These are phyloP conservation scores for Tragelaphus oryx DNA, from an alignment of 2,797 vertebrate genomes.

Conservation along the genomic window DNA sequence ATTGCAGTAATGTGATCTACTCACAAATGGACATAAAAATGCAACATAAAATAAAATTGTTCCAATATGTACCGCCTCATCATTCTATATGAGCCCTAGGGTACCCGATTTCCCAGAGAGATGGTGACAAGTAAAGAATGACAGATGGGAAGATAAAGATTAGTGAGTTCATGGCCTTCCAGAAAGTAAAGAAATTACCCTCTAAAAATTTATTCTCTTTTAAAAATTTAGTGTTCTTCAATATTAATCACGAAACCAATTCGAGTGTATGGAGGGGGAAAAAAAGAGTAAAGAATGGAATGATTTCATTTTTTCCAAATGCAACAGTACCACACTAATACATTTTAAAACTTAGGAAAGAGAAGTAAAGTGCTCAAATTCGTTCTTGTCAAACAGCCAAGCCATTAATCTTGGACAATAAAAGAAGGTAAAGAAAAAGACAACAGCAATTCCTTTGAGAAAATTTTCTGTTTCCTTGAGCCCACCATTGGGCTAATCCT, in stretches of 20 bases:
- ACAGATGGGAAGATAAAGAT: neutral
- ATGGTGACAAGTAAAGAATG: neutral
- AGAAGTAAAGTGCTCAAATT: neutral
- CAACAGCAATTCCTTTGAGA: neutral
- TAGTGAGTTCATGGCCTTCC: neutral
- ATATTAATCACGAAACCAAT: neutral
- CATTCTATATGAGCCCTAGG: neutral
- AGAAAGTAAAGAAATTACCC: neutral
- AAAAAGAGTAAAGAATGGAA: neutral
- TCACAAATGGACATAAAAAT: constrained; percentile 60
- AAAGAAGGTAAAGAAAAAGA: neutral
- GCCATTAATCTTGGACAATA: neutral
- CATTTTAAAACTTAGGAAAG: neutral
- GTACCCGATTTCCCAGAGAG: neutral
- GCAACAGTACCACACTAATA: neutral
- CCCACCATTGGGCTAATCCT: neutral
- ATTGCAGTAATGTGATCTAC: constrained; percentile 54
- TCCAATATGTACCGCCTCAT: neutral
- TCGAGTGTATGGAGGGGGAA: neutral
- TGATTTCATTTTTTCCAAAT: neutral
- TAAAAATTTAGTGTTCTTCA: neutral
- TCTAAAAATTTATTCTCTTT: neutral
- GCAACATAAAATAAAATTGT: constrained; percentile 53
- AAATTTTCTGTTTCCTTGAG: neutral
- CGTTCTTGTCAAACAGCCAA: neutral